phyloP scores from a whole-genome alignment of 2,113 vertebrate genomes.

The Phalacrocorax carbo region DNA sequence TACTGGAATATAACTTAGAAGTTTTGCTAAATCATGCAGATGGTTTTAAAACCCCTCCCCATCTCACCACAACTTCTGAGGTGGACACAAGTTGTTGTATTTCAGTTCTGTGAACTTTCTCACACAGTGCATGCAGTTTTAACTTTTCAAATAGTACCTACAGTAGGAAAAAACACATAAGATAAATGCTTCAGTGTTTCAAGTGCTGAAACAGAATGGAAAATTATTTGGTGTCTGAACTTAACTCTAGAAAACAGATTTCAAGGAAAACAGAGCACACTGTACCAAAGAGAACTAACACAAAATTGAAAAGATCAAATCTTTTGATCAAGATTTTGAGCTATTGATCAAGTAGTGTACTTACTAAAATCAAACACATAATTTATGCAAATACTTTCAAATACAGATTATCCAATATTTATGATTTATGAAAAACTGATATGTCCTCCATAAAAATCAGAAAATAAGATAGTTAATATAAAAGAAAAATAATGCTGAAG shows the following conservation, averaged over 20 bases:
- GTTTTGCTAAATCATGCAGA: neutral
- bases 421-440: neutral
- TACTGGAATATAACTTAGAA: neutral
- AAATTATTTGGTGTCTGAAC: neutral
- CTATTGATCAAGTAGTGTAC: neutral
- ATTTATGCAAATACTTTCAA: neutral
- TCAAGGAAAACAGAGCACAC: neutral
- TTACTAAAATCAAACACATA: neutral
- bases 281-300: neutral
- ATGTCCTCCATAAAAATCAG: neutral
- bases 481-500: neutral
- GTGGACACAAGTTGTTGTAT: slow-evolving; percentile 82
- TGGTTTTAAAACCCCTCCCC: neutral
- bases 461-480: neutral
- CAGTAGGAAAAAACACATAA: neutral
- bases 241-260: neutral
- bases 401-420: neutral
- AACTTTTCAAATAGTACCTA: slow-evolving; percentile 91
- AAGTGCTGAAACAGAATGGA: neutral
- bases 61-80: slow-evolving; percentile 84
- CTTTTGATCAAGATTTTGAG: neutral
- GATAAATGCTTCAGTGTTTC: neutral
- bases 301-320: neutral
- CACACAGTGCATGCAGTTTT: slow-evolving; percentile 80
- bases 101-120: slow-evolving; percentile 78